Conservation (phyloP, 2,888 invertebrate species). For the Ellobium chinense region DNA sequence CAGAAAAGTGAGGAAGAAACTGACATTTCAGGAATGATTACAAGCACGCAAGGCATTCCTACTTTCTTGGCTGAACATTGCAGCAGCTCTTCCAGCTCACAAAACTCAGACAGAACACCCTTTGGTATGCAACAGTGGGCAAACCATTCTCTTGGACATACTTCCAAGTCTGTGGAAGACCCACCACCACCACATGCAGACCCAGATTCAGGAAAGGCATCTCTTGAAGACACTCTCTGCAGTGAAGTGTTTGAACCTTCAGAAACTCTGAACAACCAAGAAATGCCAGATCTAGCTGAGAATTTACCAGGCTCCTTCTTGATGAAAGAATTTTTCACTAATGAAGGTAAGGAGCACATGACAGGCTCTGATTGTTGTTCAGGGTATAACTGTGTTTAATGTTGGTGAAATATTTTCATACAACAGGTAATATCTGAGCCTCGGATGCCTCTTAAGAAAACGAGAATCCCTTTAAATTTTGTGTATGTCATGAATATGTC, state of each 20-base stretch:
- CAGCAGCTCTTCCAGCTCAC: neutral
- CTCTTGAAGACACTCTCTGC: neutral
- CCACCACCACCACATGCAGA: neutral
- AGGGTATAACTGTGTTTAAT: too few species aligned
- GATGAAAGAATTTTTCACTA: neutral
- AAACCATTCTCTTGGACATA: too few species aligned
- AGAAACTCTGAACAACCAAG: neutral
- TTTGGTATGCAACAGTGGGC: too few species aligned
- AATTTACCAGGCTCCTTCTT: neutral
- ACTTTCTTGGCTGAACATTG: neutral
- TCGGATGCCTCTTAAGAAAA: too few species aligned
- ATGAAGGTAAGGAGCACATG: neutral
- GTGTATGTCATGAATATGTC: too few species aligned
- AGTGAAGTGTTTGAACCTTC: neutral
- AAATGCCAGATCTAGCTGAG: conserved; percentile 14
- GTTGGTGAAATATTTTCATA: too few species aligned
- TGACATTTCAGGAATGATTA: neutral
- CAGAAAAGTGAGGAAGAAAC: neutral
- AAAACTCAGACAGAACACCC: neutral
- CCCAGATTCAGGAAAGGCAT: neutral
- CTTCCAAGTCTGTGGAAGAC: neutral
- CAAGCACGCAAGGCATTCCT: neutral
- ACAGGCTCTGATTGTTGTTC: too few species aligned
- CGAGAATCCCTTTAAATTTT: too few species aligned
- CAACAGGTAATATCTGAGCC: too few species aligned